These are phyloP conservation scores for Lipotes vexillifer DNA, from an alignment of 2,113 vertebrate species.

Conservation along the genomic window DNA sequence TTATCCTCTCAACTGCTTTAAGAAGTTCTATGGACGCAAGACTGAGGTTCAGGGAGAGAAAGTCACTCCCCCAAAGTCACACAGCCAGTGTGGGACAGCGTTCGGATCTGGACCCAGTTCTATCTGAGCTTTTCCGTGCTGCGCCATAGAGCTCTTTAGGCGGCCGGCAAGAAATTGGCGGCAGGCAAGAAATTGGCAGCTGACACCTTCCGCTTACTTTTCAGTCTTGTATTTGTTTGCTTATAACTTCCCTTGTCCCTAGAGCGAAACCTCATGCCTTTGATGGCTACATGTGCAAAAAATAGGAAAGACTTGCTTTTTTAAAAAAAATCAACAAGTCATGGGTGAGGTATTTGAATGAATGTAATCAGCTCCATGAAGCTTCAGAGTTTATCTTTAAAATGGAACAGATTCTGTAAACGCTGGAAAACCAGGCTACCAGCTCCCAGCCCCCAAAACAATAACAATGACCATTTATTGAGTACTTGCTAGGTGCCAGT, in stretches of 20 bases:
- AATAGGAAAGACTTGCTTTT: not conserved
- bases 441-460: not conserved
- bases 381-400: not conserved
- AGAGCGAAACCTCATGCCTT: not conserved
- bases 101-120: not conserved
- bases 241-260: not conserved
- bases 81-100: accelerated
- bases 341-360: not conserved
- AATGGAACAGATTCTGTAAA: not conserved
- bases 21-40: not conserved
- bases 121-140: no score
- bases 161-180: no score
- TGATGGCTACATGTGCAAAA: not conserved
- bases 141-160: not conserved
- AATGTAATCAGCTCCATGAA: not conserved
- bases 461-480: not conserved
- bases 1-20: not conserved
- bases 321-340: not conserved
- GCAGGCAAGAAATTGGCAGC: accelerated
- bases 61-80: not conserved
- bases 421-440: not conserved
- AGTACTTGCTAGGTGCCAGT: not conserved
- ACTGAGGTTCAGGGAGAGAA: not conserved
- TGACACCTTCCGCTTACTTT: not conserved
- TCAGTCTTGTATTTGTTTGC: not conserved